A percentile compares a stretch with the other conserved stretches of the same genome.
phyloP scores from a whole-genome alignment of 2,113 vertebrate species.

The Mustela nigripes region DNA sequence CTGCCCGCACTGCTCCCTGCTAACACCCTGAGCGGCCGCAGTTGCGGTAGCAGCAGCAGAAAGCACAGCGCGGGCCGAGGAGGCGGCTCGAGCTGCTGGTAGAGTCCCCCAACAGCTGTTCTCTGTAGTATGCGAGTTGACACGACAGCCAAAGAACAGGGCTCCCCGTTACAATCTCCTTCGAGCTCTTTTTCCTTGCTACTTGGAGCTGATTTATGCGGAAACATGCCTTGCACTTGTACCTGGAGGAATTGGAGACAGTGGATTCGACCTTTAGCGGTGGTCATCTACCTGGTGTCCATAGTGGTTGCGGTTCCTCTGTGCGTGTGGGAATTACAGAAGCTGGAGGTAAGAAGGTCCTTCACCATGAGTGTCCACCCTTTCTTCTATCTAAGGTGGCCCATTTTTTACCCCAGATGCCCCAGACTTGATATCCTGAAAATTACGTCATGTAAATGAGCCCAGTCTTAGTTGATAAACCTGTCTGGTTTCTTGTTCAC shows the following conservation, averaged over 20 bases:
- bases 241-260: constrained; percentile 97
- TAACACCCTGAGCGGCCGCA: neutral
- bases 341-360: constrained; percentile 91
- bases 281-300: constrained; percentile 92
- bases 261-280: constrained; percentile 96
- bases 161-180: neutral
- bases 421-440: neutral
- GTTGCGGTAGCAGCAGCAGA: neutral
- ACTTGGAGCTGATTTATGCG: neutral
- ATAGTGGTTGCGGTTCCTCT: constrained; percentile 94
- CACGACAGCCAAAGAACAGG: neutral
- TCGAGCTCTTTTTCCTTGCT: constrained; percentile 22
- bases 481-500: constrained; percentile 27
- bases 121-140: constrained; percentile 36
- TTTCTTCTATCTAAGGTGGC: neutral
- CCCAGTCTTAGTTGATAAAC: neutral
- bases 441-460: neutral
- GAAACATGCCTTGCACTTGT: constrained; percentile 92
- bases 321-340: constrained; percentile 96
- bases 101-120: neutral
- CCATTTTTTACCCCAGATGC: neutral
- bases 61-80: neutral
- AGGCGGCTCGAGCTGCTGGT: constrained; percentile 24
- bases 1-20: constrained; percentile 22
- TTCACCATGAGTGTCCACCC: neutral